These are phyloP conservation scores for Galeopterus variegatus DNA, from an alignment of 2,113 vertebrate species.

Conservation along the genomic window DNA sequence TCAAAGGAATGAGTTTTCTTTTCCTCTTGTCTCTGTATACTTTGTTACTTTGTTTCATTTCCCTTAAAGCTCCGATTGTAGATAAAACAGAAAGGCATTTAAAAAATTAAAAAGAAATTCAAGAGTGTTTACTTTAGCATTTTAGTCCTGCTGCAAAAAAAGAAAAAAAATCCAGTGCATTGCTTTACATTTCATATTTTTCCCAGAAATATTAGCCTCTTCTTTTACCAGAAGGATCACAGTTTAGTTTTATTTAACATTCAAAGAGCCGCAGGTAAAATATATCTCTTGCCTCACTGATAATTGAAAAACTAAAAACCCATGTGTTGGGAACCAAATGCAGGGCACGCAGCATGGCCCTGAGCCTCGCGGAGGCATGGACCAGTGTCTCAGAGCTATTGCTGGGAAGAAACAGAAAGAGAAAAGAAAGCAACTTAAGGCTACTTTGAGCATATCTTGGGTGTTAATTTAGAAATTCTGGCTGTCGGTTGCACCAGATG, in stretches of 20 bases:
- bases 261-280: background rate
- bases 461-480: conserved; percentile 18
- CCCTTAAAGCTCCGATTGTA: background rate
- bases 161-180: background rate
- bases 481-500: background rate
- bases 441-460: background rate
- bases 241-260: background rate
- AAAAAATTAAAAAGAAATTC: background rate
- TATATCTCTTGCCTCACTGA: background rate
- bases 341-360: accelerated
- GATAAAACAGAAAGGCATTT: background rate
- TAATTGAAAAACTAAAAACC: background rate
- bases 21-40: background rate
- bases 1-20: background rate
- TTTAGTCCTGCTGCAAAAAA: background rate
- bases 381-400: background rate
- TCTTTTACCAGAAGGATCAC: background rate
- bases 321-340: accelerated
- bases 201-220: background rate
- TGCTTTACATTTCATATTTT: background rate
- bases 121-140: background rate
- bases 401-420: background rate
- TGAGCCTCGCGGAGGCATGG: too few relatives aligned
- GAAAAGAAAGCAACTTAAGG: background rate
- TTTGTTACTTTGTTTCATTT: background rate